Base-by-base conservation (phyloP, 37 sponge, comb jelly and placozoan genomes). In the Haliclona indistincta region DNA sequence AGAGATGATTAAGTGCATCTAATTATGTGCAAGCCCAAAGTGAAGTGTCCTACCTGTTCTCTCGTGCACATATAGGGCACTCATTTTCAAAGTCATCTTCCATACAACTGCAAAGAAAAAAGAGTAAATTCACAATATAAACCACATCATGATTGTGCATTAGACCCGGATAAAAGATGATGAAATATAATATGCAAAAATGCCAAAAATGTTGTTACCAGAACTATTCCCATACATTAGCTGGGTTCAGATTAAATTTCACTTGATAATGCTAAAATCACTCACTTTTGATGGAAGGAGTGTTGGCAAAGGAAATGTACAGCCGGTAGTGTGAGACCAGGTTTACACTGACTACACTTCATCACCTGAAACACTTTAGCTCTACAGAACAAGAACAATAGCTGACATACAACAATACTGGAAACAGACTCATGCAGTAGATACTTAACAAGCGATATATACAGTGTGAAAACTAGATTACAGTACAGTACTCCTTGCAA, bases 281-380 rank as follows among this genome's bases (percentile, higher is more conserved):
- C 74, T 38, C 19, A 86, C 91, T 45, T 77, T 52, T 87, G 93
- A 68, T 97, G 99, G 77, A 86, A 97, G 73, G 95, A 94, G 86
- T 97, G 98, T 55, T 84, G 70, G 54, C 98, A 97, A 36, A 97
- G 90, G 71, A 97, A 91, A 75, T 97, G 98, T 33, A 97, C 77
- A 26, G 95, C 95, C 22, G 98, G 98, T 2, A 94, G 83, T 66
- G 64, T 38, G 25, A 97, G 82, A 17, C 80, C 83, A 28, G 87
- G 79, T 38, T 70, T 85, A 55, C 98, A 97, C 75, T 76, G 36
- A n/a, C 73, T 79, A 56, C 98, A 97, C 84, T 94, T 97, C 76
- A 87, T 89, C 30, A 95, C 82, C 69, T 97, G 98, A 52, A 94
- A 97, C 15, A 97, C 69, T 54, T 84, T 84, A 29, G 96, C 96